Conservation (phyloP, 1,140 invertebrate species). For the Dreissena rostriformis region DNA sequence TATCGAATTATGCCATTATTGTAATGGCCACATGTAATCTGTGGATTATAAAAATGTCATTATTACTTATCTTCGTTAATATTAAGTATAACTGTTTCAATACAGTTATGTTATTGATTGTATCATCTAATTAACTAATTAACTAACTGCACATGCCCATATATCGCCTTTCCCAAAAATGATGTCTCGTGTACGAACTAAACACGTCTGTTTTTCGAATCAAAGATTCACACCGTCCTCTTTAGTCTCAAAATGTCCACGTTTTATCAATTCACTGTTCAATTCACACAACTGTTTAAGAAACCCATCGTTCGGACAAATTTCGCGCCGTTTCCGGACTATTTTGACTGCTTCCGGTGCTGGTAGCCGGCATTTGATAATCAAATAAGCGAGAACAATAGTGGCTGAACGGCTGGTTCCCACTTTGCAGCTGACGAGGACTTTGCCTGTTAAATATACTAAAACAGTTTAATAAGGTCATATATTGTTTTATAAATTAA, state of each 20-base stretch:
- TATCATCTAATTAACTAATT: too few relatives aligned
- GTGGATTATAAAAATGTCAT: too few relatives aligned
- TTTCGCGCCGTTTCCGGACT: constrained; percentile 70
- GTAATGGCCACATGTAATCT: too few relatives aligned
- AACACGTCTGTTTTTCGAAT: too few relatives aligned
- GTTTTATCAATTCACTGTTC: constrained; percentile 64
- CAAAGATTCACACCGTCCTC: too few relatives aligned
- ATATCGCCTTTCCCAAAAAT: too few relatives aligned
- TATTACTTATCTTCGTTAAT: too few relatives aligned
- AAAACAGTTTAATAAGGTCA: background rate
- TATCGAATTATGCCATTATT: too few relatives aligned
- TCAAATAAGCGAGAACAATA: constrained; percentile 92
- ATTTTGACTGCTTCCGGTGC: constrained; percentile 87
- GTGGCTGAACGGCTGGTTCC: constrained; percentile 94
- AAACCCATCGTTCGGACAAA: constrained; percentile 76
- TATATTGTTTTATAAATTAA: background rate
- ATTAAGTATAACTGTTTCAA: too few relatives aligned
- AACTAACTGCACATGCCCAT: too few relatives aligned
- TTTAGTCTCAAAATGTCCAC: constrained; percentile 63
- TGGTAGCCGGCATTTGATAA: constrained; percentile 85
- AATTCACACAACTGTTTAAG: constrained; percentile 75
- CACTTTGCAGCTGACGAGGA: constrained; percentile 95
- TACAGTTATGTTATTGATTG: too few relatives aligned
- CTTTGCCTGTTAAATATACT: constrained; percentile 82
- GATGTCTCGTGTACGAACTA: too few relatives aligned